Base-by-base conservation (phyloP, 2,797 vertebrate species). In the Philypnodon macrostomus region DNA sequence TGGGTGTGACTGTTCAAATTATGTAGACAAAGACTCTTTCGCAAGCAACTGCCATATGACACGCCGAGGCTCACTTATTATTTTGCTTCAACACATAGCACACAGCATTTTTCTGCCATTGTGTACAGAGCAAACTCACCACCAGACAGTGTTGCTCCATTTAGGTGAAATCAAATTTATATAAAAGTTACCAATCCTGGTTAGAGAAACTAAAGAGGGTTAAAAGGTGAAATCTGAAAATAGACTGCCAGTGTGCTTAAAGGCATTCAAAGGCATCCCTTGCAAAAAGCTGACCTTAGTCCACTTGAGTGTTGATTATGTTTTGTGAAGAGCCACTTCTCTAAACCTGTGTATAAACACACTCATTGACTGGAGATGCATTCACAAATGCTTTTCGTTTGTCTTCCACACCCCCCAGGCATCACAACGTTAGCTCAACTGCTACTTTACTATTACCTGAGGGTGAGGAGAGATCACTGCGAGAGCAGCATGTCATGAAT, bases 1-100 rank as follows among this genome's bases (percentile, higher is more conserved):
- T 49, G 69, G 73, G 75, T 48, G 67, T 70, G 61, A 71, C 74
- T 58, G 63, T 70, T 73, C 49, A 58, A 67, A 63, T 44, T 18
- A 52, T 66, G 57, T 38, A 33, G 45, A 74, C 58, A 75, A 72
- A 77, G 38, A n/a, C 53, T 60, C 23, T 79, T 73, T 68, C 33
- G 19, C 74, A 83, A 76, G 9, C 30, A 57, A 52, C 58, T 41
- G 37, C 49, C 31, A 52, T 50, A 42, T 49, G 35, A 54, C 55
- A 49, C 30, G 60, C 40, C 12, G 35, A 58, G 46, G 44, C 30
- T 23, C 29, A 58, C 51, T 55, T 53, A 37, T 54, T 54, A n/a
- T 56, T 51, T 64, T 4, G 19, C 19, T 40, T 18, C 8, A n/a
- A n/a, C n/a, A n/a, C n/a, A n/a, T n/a, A n/a, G n/a, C n/a, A n/a